Percentiles rank a stretch among this genome's conserved stretches.
These are phyloP conservation scores for Dromiciops gliroides DNA, from an alignment of 2,113 vertebrate species.

Conservation along the genomic window DNA sequence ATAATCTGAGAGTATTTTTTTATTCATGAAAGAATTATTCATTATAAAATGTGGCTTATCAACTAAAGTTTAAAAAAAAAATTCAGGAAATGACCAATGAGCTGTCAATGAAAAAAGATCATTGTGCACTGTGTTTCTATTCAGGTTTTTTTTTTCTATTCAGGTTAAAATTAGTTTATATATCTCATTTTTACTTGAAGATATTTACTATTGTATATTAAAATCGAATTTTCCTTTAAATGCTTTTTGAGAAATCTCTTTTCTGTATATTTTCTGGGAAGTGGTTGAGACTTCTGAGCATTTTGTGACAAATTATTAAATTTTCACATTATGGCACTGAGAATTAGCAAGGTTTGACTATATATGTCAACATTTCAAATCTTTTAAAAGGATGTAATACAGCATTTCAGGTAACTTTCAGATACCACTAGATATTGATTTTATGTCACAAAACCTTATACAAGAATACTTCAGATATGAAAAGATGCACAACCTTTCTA, in stretches of 20 bases:
- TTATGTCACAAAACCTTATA: slow-evolving; percentile 13
- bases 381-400: not conserved
- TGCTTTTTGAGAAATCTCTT: not conserved
- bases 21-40: not conserved
- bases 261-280: slow-evolving; percentile 4
- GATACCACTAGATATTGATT: slow-evolving; percentile 21
- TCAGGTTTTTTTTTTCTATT: slow-evolving; percentile 6
- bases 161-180: not conserved
- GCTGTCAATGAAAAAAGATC: not conserved
- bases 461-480: slow-evolving; percentile 3
- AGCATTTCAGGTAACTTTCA: slow-evolving; percentile 37
- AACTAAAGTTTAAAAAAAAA: not conserved
- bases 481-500: slow-evolving; percentile 4
- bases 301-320: slow-evolving; percentile 9
- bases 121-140: not conserved
- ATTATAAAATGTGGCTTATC: not conserved
- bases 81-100: not conserved
- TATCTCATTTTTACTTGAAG: not conserved
- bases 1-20: not conserved
- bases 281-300: not conserved
- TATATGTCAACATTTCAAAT: not conserved
- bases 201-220: not conserved
- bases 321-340: slow-evolving; percentile 1
- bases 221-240: not conserved
- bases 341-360: not conserved